Evolutionary conservation across 1,140 invertebrate species (phyloP), one percentile per base, ranked within the genome.

Genomic region (Aphidius ervi): DNA sequence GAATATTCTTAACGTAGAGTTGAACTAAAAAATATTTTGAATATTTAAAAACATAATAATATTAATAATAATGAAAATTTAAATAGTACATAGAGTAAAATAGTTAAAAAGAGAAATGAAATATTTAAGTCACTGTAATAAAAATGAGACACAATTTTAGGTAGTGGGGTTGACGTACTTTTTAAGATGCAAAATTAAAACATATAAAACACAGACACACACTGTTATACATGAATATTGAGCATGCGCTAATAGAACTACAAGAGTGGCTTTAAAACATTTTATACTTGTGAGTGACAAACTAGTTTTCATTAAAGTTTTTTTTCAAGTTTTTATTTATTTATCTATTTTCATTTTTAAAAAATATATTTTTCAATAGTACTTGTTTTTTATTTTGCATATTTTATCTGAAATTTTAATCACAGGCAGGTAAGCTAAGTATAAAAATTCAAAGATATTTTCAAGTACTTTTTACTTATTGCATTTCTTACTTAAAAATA

Each of bases 101-200:
- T 8, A 31, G 4, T 31, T 31, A 5, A 31, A 52, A 52, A 52
- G 10, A 9, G 4, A 8, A 7, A 7, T 10, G 1, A 46, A 47
- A 41, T 10, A 39, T 31, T 31, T 31, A 39, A 52, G 37, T 41
- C 40, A 53, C 31, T 20, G 45, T 45, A 37, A 23, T 59, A 41
- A 42, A 23, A 48, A 20, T 16, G 49, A n/a, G 40, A 41, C 16
- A 49, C 37, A 52, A 47, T 48, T 41, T 9, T 6, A 39, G 6
- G 43, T 56, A n/a, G 54, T 42, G 46, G 55, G 55, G 46, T 16
- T 37, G 41, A 43, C 46, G 39, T 45, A 49, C 23, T 46, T 49
- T 50, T 49, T 31, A 31, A 31, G 23, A 31, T 31, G 23, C 23
- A 58, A 45, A 49, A 49, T 20, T 43, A 42, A 42, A 20, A 31